Evolutionary conservation across 2,888 invertebrate genomes (phyloP).

Genomic region (Drosophila pseudotalamancana): DNA sequence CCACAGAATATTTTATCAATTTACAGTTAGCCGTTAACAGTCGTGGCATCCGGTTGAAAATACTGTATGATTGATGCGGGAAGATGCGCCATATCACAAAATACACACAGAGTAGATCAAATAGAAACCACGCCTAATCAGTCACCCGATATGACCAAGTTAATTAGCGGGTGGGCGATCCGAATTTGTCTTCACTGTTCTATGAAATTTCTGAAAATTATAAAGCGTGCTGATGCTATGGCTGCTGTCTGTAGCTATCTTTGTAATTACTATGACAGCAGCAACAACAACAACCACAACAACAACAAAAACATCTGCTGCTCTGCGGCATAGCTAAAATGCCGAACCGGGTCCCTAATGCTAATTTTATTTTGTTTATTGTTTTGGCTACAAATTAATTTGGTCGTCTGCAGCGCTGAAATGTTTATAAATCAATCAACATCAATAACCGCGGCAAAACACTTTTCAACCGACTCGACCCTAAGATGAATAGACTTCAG

Average conservation of each 20-base stretch:
- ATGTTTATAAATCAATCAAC: slow-evolving; percentile 81
- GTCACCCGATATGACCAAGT: slow-evolving; percentile 29
- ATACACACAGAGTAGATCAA: slow-evolving; percentile 1
- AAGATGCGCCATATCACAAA: neutral
- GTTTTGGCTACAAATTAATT: slow-evolving; percentile 74
- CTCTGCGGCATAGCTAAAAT: slow-evolving; percentile 9
- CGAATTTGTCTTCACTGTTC: slow-evolving; percentile 37
- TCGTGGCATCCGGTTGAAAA: slow-evolving; percentile 30
- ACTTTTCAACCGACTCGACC: slow-evolving; percentile 29
- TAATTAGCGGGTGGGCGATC: slow-evolving; percentile 55
- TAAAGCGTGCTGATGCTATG: slow-evolving; percentile 24
- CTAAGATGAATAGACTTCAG: slow-evolving; percentile 60
- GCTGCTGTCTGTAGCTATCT: slow-evolving; percentile 17
- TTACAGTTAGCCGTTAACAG: slow-evolving; percentile 48
- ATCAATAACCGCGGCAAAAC: slow-evolving; percentile 61
- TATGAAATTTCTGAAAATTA: slow-evolving; percentile 72
- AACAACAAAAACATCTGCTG: slow-evolving; percentile 7
- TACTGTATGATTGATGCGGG: slow-evolving; percentile 62
- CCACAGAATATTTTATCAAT: slow-evolving; percentile 64
- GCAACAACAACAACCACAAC: neutral
- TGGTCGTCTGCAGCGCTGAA: slow-evolving; percentile 52
- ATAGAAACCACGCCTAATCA: neutral
- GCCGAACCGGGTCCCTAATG: slow-evolving; percentile 43
- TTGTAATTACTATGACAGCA: slow-evolving; percentile 57
- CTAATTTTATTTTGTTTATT: slow-evolving; percentile 79